phyloP scores from a whole-genome alignment of 2,113 vertebrate species.

The Aphyosemion australe region DNA sequence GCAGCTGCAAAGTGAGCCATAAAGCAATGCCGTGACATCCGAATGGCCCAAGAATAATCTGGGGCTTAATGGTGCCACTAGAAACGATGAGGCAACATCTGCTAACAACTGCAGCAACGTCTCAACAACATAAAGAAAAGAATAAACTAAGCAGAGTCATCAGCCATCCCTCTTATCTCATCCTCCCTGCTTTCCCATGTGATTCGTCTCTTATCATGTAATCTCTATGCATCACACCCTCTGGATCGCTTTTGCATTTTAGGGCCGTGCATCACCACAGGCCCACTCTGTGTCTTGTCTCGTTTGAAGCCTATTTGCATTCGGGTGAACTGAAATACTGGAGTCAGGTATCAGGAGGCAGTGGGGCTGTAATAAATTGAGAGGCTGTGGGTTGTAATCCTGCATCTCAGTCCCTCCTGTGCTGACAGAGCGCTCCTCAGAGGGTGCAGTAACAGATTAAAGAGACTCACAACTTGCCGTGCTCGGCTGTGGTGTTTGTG shows the following conservation, averaged over 20 bases:
- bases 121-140: slow-evolving; percentile 23
- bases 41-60: slow-evolving; percentile 49
- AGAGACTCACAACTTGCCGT: slow-evolving; percentile 37
- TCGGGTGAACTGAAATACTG: slow-evolving; percentile 25
- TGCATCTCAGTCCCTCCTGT: slow-evolving; percentile 33
- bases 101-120: slow-evolving; percentile 19
- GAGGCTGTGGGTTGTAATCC: slow-evolving; percentile 51
- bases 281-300: slow-evolving; percentile 8
- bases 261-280: slow-evolving; percentile 21
- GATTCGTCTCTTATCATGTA: neutral
- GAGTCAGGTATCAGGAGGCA: slow-evolving; percentile 47
- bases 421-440: slow-evolving; percentile 51
- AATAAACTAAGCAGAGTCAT: slow-evolving; percentile 25
- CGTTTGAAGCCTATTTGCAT: slow-evolving; percentile 34
- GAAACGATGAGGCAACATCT: slow-evolving; percentile 46
- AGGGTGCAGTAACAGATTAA: slow-evolving; percentile 58
- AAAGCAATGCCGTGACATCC: slow-evolving; percentile 48
- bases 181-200: neutral
- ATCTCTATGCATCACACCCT: slow-evolving; percentile 10
- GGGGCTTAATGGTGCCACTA: slow-evolving; percentile 33
- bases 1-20: slow-evolving; percentile 38
- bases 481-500: neutral
- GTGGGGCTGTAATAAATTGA: slow-evolving; percentile 50
- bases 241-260: slow-evolving; percentile 26
- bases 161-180: slow-evolving; percentile 5